Evolutionary conservation across 2,888 invertebrate species (phyloP), one percentile per base, ranked within the genome.

Genomic region (Hermodice carunculata): DNA sequence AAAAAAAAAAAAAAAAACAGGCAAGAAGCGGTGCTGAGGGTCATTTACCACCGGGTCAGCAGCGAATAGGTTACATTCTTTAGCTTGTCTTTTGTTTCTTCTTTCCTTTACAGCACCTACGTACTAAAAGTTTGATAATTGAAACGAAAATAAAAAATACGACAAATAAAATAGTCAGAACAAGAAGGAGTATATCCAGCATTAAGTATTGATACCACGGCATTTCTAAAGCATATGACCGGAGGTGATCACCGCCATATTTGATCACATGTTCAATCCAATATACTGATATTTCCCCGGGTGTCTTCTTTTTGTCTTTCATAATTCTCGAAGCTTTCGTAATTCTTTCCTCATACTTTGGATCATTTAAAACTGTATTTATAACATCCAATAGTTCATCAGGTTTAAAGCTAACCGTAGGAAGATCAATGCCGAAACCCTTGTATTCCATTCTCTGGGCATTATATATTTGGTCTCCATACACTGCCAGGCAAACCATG

Each of bases 201-300:
- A 69, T 56, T 22, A 65, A 52, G 56, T 70, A 76, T 40, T 74
- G 71, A 40, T 70, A 72, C 66, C 69, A 63, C 11, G 76, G 71
- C 63, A 76, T 62, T 44, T 72, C 64, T 46, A 69, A 54, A n/a
- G 66, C 64, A 24, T 64, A n/a, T 8, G 76, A 71, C 11, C 69
- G 67, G 54, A 78, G 58, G 48, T 76, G 72, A 22, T 53, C 66
- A 6, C 74, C 73, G 22, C 78, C 78, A 67, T 73, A 75, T 66
- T 73, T 70, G 5, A 78, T 67, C 43, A 78, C 72, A 56, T 77
- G 75, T 48, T 78, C 76, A 14, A 78, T 61, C 75, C 75, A 75
- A 37, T 61, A 73, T 8, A 71, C 74, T 17, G 71, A 76, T 48
- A 68, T 68, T 31, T 74, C 60, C 32, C 51, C 31, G 8, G 78